These are phyloP conservation scores for Molothrus aeneus DNA, from an alignment of 2,797 vertebrate species.

Conservation along the genomic window DNA sequence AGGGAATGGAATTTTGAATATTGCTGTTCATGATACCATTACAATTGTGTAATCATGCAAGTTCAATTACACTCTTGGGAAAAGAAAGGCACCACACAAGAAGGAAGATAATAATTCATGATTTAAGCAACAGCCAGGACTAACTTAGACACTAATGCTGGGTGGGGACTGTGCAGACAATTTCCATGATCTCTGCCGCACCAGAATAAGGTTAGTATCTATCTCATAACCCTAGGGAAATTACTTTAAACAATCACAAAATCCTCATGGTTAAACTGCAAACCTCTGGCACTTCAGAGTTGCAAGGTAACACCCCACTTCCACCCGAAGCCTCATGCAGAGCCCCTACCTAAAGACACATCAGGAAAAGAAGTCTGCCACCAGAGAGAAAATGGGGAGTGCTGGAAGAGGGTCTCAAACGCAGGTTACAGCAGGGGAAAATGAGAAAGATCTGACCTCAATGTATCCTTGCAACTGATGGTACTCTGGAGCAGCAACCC, in stretches of 20 bases:
- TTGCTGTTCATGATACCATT: background rate
- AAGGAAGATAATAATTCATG: background rate
- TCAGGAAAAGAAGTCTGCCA: background rate
- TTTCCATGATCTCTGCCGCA: background rate
- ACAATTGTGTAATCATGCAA: background rate
- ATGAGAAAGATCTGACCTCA: background rate
- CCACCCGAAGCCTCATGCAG: background rate
- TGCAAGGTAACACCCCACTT: background rate
- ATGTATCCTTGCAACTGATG: background rate
- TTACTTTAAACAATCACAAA: background rate
- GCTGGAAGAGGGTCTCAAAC: background rate
- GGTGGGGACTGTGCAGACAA: background rate
- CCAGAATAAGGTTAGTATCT: background rate
- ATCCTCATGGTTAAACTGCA: background rate
- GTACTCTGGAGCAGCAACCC: background rate
- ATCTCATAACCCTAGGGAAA: background rate
- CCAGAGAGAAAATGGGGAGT: background rate
- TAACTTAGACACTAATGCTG: background rate
- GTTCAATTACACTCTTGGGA: background rate
- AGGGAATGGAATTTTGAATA: background rate
- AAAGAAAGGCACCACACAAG: background rate
- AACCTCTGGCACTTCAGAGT: background rate
- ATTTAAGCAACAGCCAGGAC: background rate
- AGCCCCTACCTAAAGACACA: background rate
- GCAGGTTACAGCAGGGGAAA: accelerated